Conservation (phyloP, 2,888 invertebrate genomes). For the Agonopterix alstromeriana region DNA sequence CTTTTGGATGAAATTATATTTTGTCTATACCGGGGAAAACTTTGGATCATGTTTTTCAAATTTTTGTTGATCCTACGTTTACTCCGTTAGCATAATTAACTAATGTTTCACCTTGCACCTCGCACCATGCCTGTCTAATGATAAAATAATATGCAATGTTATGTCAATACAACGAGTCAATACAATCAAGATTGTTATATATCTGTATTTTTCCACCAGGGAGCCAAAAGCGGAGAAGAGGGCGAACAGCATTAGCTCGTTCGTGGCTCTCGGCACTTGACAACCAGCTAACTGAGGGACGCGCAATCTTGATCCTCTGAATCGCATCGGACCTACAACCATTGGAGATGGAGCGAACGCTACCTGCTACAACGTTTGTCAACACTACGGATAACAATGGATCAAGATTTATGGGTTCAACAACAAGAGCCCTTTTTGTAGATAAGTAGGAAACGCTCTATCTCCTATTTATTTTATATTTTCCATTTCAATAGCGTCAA, state of each 20-base stretch:
- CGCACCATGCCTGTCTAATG: conserved; percentile 38
- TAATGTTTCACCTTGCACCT: conserved; percentile 55
- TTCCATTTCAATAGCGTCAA: conserved; percentile 34
- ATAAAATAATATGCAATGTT: background rate
- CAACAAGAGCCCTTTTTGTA: conserved; percentile 24
- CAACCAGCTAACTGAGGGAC: conserved; percentile 78
- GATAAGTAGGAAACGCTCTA: conserved; percentile 27
- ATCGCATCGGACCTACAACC: conserved; percentile 46
- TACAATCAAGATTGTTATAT: background rate
- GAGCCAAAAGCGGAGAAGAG: conserved; percentile 91
- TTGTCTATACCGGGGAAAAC: no score
- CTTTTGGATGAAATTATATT: no score
- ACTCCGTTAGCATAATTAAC: background rate
- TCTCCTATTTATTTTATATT: conserved; percentile 45
- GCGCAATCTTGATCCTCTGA: conserved; percentile 64
- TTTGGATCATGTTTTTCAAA: no score
- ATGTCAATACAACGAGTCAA: background rate
- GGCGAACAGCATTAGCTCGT: conserved; percentile 90
- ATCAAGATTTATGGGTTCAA: conserved; percentile 37
- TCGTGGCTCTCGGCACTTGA: conserved; percentile 84
- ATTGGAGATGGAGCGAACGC: conserved; percentile 39
- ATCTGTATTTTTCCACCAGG: conserved; percentile 57
- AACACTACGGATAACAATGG: conserved; percentile 36
- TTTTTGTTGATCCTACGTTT: no score
- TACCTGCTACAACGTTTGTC: conserved; percentile 29